These are phyloP conservation scores for Akabosia matsudoensis DNA, from an alignment of 1,140 invertebrate genomes.

Conservation along the genomic window DNA sequence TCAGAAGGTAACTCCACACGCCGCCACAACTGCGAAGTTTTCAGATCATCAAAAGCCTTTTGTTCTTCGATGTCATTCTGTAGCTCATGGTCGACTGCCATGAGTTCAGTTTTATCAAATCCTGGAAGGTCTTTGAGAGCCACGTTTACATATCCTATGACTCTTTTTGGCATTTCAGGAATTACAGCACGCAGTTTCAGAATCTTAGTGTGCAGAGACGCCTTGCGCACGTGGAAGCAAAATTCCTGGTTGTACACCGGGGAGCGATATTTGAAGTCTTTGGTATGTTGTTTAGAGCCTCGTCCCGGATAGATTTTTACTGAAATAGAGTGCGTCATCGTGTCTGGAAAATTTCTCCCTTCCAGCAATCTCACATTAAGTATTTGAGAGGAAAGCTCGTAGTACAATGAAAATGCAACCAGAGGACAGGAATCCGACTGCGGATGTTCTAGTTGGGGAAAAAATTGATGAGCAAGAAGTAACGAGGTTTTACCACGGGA, in stretches of 20 bases:
- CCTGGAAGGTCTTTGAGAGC: slow-evolving; percentile 38
- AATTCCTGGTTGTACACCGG: slow-evolving; percentile 45
- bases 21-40: slow-evolving; percentile 39
- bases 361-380: slow-evolving; percentile 36
- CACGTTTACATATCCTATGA: slow-evolving; percentile 41
- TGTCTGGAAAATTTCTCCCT: slow-evolving; percentile 41
- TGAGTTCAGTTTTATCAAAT: slow-evolving; percentile 1
- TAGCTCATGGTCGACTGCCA: neutral
- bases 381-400: slow-evolving; percentile 37
- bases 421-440: slow-evolving; percentile 24
- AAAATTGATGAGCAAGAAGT: slow-evolving; percentile 32
- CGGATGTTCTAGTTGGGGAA: slow-evolving; percentile 37
- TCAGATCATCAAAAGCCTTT: slow-evolving; percentile 32
- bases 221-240: slow-evolving; percentile 39
- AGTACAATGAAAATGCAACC: slow-evolving; percentile 41
- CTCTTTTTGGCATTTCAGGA: neutral
- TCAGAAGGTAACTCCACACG: slow-evolving; percentile 30
- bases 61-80: neutral
- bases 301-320: slow-evolving; percentile 45
- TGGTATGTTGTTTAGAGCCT: slow-evolving; percentile 37
- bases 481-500: no score
- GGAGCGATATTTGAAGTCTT: slow-evolving; percentile 25
- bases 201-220: slow-evolving; percentile 41
- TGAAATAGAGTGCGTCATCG: slow-evolving; percentile 21
- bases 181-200: slow-evolving; percentile 41